A percentile compares a stretch with the other conserved stretches of the same genome.
phyloP scores from a whole-genome alignment of 1,140 invertebrate species.

The Limonius californicus region DNA sequence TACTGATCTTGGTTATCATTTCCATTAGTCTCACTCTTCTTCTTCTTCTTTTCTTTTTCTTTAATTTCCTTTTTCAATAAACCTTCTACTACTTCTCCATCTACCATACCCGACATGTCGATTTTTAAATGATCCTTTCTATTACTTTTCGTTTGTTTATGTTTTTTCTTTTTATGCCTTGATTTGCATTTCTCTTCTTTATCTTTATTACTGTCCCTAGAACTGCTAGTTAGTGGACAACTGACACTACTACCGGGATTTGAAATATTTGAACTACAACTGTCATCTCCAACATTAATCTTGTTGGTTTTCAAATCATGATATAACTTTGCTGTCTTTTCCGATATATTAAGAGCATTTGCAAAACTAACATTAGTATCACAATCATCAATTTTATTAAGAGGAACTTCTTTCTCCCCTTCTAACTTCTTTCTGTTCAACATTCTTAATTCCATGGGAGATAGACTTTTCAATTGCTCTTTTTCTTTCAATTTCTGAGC shows the following conservation, averaged over 20 bases:
- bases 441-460: slow-evolving; percentile 36
- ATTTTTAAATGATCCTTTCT: slow-evolving; percentile 43
- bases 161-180: slow-evolving; percentile 35
- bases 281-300: slow-evolving; percentile 26
- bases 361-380: slow-evolving; percentile 54
- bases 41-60: slow-evolving; percentile 37
- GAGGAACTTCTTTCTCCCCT: slow-evolving; percentile 43
- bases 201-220: too few species aligned
- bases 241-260: too few species aligned
- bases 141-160: slow-evolving; percentile 42
- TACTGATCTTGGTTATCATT: slow-evolving; percentile 47
- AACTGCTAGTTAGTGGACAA: too few species aligned
- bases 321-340: slow-evolving; percentile 51
- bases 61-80: slow-evolving; percentile 41
- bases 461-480: slow-evolving; percentile 45
- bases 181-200: slow-evolving; percentile 44
- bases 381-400: slow-evolving; percentile 54
- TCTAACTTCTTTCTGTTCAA: slow-evolving; percentile 40
- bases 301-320: slow-evolving; percentile 30
- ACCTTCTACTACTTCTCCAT: slow-evolving; percentile 43
- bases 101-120: slow-evolving; percentile 41
- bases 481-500: slow-evolving; percentile 33
- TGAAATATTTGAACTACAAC: background rate
- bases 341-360: slow-evolving; percentile 51
- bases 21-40: slow-evolving; percentile 21